These are phyloP conservation scores for Cryptus viduatorius DNA, from an alignment of 2,888 invertebrate species.

Conservation along the genomic window DNA sequence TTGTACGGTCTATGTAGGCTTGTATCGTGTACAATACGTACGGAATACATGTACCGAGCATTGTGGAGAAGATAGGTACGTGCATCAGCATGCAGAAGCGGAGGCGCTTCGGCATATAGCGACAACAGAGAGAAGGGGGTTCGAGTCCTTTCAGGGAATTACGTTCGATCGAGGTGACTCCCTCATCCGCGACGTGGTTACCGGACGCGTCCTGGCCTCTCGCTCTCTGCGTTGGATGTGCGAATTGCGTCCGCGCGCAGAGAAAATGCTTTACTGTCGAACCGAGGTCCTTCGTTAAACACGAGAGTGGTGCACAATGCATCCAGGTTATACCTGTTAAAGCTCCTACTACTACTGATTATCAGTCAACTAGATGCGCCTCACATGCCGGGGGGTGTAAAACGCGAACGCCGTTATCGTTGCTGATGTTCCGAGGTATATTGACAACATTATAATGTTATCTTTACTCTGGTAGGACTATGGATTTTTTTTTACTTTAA, in stretches of 20 bases:
- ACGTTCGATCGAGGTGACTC: slow-evolving; percentile 74
- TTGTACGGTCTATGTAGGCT: neutral
- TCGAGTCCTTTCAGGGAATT: slow-evolving; percentile 72
- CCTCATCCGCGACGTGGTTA: slow-evolving; percentile 62
- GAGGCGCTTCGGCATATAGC: slow-evolving; percentile 29
- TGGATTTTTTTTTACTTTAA: neutral
- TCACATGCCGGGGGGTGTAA: slow-evolving; percentile 31
- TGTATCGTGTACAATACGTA: slow-evolving; percentile 17
- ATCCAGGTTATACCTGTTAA: slow-evolving; percentile 7
- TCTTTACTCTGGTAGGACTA: slow-evolving; percentile 16
- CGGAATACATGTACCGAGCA: neutral
- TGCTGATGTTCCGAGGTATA: neutral
- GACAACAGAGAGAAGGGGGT: slow-evolving; percentile 58
- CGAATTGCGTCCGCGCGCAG: slow-evolving; percentile 8
- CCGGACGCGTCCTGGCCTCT: slow-evolving; percentile 53
- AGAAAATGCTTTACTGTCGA: slow-evolving; percentile 31
- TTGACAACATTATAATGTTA: slow-evolving; percentile 48
- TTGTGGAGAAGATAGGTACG: slow-evolving; percentile 27
- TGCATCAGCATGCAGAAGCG: slow-evolving; percentile 60
- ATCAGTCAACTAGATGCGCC: slow-evolving; percentile 67
- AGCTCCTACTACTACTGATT: slow-evolving; percentile 48
- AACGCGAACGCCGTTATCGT: slow-evolving; percentile 57
- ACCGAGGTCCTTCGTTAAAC: slow-evolving; percentile 49
- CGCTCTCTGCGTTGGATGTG: slow-evolving; percentile 23
- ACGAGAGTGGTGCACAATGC: neutral